A percentile compares a stretch with the other conserved stretches of the same genome.
These are phyloP conservation scores for Sternarchorhynchus goeldii DNA, from an alignment of 2,797 vertebrate species.

Conservation along the genomic window DNA sequence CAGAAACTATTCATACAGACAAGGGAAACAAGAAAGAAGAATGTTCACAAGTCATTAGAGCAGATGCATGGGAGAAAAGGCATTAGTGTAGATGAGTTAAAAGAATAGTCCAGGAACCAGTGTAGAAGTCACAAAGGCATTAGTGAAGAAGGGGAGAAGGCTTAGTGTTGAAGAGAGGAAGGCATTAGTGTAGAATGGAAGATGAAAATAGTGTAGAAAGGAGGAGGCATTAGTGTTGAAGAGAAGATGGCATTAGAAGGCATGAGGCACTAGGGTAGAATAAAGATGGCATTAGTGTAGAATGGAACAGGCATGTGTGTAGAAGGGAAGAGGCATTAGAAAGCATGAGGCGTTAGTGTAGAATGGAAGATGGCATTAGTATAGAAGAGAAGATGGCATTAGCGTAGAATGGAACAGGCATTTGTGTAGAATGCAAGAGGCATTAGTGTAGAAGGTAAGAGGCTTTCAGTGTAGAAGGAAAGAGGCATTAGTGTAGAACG, in stretches of 20 bases:
- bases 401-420: background rate
- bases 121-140: background rate
- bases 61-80: no score
- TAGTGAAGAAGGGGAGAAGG: constrained; percentile 50
- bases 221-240: background rate
- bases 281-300: constrained; percentile 37
- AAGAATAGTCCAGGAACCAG: background rate
- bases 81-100: no score
- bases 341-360: no score
- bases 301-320: constrained; percentile 62
- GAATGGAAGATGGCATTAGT: background rate
- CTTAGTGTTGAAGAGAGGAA: background rate
- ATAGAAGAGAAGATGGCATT: background rate
- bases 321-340: constrained; percentile 50
- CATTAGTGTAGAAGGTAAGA: background rate
- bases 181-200: no score
- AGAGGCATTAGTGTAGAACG: background rate
- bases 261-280: background rate
- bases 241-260: background rate
- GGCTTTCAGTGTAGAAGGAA: background rate
- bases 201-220: background rate
- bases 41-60: no score
- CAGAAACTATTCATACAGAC: no score
- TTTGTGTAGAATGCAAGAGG: background rate
- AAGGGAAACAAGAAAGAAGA: no score